These are phyloP conservation scores for Gorsachius goisagi DNA, from an alignment of 2,113 vertebrate species.

Conservation along the genomic window DNA sequence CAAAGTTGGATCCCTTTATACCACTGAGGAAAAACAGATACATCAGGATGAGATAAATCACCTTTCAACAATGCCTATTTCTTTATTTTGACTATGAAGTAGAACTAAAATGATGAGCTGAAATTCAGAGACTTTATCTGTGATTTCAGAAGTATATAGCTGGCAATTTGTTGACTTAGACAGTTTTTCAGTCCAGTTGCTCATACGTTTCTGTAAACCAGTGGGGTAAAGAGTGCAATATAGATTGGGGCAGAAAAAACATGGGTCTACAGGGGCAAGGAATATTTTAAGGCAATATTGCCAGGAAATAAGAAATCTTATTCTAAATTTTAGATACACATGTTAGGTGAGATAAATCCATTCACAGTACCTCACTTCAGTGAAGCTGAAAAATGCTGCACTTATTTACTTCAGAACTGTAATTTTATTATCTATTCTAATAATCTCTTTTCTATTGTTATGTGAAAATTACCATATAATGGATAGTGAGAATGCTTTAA, in stretches of 20 bases:
- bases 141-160: neutral
- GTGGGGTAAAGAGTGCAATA: neutral
- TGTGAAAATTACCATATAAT: neutral
- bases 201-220: neutral
- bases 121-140: neutral
- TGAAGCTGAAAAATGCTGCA: neutral
- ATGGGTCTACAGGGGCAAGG: fast-evolving
- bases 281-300: neutral
- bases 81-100: neutral
- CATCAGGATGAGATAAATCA: neutral
- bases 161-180: neutral
- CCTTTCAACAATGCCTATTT: neutral
- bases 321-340: neutral
- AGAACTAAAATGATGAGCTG: neutral
- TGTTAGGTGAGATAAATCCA: neutral
- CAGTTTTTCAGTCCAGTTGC: neutral
- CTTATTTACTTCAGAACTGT: slow-evolving; percentile 2
- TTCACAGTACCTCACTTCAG: neutral
- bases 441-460: neutral
- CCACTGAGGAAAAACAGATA: neutral
- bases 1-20: neutral
- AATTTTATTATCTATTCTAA: slow-evolving; percentile 6
- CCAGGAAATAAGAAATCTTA: neutral
- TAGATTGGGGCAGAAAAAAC: neutral
- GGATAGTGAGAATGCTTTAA: neutral